Base-by-base conservation (phyloP, 2,888 invertebrate species). In the Rutpela maculata region DNA sequence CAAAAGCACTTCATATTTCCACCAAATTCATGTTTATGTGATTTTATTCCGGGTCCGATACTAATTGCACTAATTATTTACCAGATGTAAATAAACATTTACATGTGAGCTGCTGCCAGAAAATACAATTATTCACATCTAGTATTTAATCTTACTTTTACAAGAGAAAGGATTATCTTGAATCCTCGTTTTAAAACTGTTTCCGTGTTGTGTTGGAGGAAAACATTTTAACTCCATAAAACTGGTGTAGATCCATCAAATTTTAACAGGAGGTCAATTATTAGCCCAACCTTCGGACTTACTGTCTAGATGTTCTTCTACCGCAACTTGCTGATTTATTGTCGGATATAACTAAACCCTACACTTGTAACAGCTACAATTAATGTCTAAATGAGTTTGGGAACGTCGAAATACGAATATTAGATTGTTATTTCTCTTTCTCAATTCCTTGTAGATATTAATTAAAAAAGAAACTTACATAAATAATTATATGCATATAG, bases 261-360 rank as follows among this genome's bases (percentile, higher is more conserved):
- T 22, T 67, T 67, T 26, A 50, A 55, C 67, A 55, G 67, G 11
- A 67, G 67, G 67, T 67, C 67, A 67, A 67, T 67, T 67, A 67
- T 55, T 65, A 67, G 26, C 18, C 22, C 50, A 67, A 67, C 55
- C 55, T 67, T 67, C 67, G 67, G 67, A 55, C 77, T 75, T 77
- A 62, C 70, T 17, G 72, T 62, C 70, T 75, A 15, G 19, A 18
- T 66, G 65, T 56, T 74, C 77, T 77, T 77, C 75, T 67, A 71
- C 74, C 71, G 71, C 77, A 77, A 75, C 65, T 78, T 76, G 67
- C 78, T 80, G 80, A 80, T 80, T 80, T 80, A 80, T 80, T 62
- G 71, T 78, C 75, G 68, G 74, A 63, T 73, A 75, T 71, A 73
- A 76, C 80, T 77, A 76, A 80, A 77, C 66, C 76, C 80, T 69